These are phyloP conservation scores for Stramonita haemastoma DNA, from an alignment of 2,888 invertebrate genomes.

Conservation along the genomic window DNA sequence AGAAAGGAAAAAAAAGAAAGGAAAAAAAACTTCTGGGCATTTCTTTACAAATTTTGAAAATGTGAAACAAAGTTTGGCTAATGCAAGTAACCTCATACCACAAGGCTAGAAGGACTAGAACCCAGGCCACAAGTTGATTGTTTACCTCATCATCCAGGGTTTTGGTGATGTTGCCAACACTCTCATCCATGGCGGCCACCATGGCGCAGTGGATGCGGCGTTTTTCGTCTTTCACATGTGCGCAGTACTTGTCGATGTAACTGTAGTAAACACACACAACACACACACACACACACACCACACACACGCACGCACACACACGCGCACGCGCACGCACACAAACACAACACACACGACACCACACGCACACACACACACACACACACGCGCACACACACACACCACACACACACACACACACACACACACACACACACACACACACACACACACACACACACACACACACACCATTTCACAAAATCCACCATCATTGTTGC, in stretches of 20 bases:
- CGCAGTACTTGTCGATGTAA: constrained; percentile 1
- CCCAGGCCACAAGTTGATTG: neutral
- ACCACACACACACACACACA: too few relatives aligned
- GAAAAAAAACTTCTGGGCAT: neutral
- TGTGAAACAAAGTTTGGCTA: too few relatives aligned
- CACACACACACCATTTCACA: neutral
- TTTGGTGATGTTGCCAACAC: neutral
- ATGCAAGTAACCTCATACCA: too few relatives aligned
- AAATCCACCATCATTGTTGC: too few relatives aligned
- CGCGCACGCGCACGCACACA: neutral
- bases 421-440: neutral
- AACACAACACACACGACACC: neutral
- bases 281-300: neutral
- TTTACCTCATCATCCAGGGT: constrained; percentile 9
- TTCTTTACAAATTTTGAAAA: too few relatives aligned
- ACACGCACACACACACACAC: neutral
- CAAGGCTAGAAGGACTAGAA: neutral
- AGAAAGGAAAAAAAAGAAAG: neutral
- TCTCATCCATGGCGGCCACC: constrained; percentile 29
- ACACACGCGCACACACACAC: neutral
- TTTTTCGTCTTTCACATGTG: neutral
- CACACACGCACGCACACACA: neutral
- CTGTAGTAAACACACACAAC: neutral
- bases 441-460: neutral
- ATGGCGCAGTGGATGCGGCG: constrained; percentile 24